A percentile compares a stretch with the other conserved stretches of the same genome.
phyloP scores from a whole-genome alignment of 2,113 vertebrate genomes.

The Antigone vipio region DNA sequence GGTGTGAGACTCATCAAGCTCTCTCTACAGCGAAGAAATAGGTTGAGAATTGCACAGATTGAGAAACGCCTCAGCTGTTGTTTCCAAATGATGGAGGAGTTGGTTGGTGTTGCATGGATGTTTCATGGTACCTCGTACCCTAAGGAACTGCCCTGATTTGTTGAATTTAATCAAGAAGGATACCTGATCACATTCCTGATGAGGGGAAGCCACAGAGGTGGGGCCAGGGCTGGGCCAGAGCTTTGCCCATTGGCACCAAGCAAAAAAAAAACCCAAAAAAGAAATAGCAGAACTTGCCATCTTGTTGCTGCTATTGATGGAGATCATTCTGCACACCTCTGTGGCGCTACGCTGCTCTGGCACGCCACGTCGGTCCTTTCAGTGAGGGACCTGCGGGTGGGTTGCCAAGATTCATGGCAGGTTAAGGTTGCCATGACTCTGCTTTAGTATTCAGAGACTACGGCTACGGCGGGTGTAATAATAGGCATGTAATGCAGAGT shows the following conservation, averaged over 20 bases:
- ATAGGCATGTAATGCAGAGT: background rate
- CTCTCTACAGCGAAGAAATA: background rate
- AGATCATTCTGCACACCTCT: background rate
- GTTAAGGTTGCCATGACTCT: background rate
- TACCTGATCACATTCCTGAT: background rate
- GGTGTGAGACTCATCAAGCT: background rate
- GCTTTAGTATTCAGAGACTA: background rate
- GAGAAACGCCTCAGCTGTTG: background rate
- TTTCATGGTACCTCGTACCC: background rate
- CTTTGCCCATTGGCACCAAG: background rate
- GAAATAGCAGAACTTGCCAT: background rate
- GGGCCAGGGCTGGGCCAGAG: background rate
- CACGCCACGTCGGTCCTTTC: accelerated
- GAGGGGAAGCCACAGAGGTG: background rate
- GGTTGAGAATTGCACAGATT: background rate
- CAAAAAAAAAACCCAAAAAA: too few species aligned
- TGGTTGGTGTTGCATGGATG: background rate
- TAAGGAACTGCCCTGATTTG: background rate
- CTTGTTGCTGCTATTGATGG: background rate
- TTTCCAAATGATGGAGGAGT: background rate
- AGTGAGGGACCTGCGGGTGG: too few species aligned
- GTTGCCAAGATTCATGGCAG: background rate
- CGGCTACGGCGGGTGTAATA: background rate
- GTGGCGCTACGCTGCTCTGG: background rate
- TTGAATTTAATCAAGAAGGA: background rate